phyloP scores from a whole-genome alignment of 2,888 invertebrate genomes.

The Leucania comma region DNA sequence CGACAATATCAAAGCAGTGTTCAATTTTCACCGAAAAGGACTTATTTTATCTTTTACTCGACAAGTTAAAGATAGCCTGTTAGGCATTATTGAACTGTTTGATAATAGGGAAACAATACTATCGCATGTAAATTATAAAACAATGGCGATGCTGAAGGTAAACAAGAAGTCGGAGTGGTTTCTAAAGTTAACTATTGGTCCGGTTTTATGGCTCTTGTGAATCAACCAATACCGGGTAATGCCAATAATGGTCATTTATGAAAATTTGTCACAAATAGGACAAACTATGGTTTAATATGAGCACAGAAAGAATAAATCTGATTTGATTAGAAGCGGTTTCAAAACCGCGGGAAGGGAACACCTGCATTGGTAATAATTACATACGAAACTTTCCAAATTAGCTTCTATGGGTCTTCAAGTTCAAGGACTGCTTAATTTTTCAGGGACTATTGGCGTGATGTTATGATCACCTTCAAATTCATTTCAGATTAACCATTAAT shows the following conservation, averaged over 20 bases:
- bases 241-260: not conserved
- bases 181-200: not conserved
- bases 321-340: too few relatives aligned
- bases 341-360: too few relatives aligned
- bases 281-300: too few relatives aligned
- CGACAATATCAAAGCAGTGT: constrained; percentile 71
- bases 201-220: not conserved
- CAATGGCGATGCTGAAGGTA: constrained; percentile 8
- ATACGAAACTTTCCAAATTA: too few relatives aligned
- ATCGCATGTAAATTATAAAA: constrained; percentile 21
- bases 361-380: too few relatives aligned
- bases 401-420: too few relatives aligned
- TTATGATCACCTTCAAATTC: too few relatives aligned
- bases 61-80: constrained; percentile 55
- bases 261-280: not conserved
- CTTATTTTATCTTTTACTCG: constrained; percentile 67
- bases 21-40: constrained; percentile 74
- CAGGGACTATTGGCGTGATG: too few relatives aligned
- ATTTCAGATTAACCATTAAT: too few relatives aligned
- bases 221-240: not conserved
- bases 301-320: too few relatives aligned
- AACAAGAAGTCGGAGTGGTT: constrained; percentile 1
- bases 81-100: constrained; percentile 47
- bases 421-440: too few relatives aligned
- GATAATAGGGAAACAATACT: constrained; percentile 42